Evolutionary conservation across 2,888 invertebrate species (phyloP), one percentile per base, ranked within the genome.

Genomic region (Dendrolimus pini): DNA sequence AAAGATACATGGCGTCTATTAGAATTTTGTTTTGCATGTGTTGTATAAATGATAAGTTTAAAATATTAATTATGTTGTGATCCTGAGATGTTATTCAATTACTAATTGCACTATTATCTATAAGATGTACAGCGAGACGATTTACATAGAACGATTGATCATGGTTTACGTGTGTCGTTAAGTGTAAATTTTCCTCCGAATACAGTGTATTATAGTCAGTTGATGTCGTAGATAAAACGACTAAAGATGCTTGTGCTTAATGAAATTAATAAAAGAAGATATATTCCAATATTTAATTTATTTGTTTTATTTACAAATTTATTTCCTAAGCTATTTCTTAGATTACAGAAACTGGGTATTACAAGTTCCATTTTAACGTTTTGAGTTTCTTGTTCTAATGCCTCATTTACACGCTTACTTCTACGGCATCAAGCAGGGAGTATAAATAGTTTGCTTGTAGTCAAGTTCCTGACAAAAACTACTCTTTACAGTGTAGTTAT

Each of bases 241-340:
- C 47, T 47, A 47, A 47, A 47, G 30, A 78, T 70, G 88, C 89
- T 88, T 89, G 82, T 83, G 88, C 89, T 89, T 89, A 81, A 80
- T 81, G 74, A 78, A 80, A 81, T 65, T 55, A 47, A 47, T 67
- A 67, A 69, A 68, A 30, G 30, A 67, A 61, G 59, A 66, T 67
- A 67, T 68, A 67, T 69, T 69, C 66, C 66, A 65, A 66, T 56
- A 55, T 63, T 63, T 67, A 64, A 52, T 62, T 53, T 55, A 56
- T 57, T 64, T 59, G 63, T 70, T 68, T 74, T 65, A 64, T 66
- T 70, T 64, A 59, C 58, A 58, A 59, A 10, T 47, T 52, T 54
- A 13, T 30, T 55, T 58, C 9, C 47, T 47, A 47, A 47, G 9
- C 12, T 47, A 7, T 47, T 47, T 6, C 30, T 47, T 47, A 47